Evolutionary conservation across 2,797 vertebrate genomes (phyloP).

Genomic region (Eurystomus glaucurus): DNA sequence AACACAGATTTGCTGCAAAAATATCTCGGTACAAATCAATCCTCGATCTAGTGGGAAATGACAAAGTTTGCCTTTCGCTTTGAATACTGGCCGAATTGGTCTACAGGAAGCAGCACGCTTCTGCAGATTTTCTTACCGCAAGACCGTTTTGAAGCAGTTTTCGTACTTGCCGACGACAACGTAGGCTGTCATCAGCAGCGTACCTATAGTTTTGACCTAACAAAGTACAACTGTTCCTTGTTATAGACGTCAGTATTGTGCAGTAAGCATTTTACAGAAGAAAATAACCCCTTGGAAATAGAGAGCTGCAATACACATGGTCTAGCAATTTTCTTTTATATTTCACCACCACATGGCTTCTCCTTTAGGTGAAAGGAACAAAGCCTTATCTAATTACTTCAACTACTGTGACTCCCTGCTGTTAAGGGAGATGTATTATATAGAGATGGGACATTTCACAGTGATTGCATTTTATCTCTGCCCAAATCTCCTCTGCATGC

Average conservation of each 20-base stretch:
- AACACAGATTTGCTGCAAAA: neutral
- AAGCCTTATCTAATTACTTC: slow-evolving; percentile 58
- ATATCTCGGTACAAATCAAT: neutral
- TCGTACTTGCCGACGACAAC: neutral
- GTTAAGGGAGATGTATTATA: slow-evolving; percentile 19
- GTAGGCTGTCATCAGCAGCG: neutral
- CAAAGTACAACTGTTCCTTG: neutral
- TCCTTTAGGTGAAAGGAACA: slow-evolving; percentile 59
- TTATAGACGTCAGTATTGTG: neutral
- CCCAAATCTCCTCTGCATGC: neutral
- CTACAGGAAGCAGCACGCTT: neutral
- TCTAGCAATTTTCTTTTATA: slow-evolving; percentile 2
- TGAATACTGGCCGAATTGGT: neutral
- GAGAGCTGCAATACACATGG: neutral
- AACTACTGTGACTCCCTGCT: slow-evolving; percentile 33
- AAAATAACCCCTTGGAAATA: neutral
- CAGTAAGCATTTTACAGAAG: neutral
- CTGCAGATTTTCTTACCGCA: neutral
- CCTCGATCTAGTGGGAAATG: neutral
- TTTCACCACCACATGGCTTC: neutral
- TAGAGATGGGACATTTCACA: slow-evolving; percentile 10
- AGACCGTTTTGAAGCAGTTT: neutral
- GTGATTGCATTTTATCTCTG: slow-evolving; percentile 30
- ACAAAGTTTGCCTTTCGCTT: neutral
- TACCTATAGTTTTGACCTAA: neutral